These are phyloP conservation scores for Trichoplusia ni DNA, from an alignment of 1,140 invertebrate genomes.

Conservation along the genomic window DNA sequence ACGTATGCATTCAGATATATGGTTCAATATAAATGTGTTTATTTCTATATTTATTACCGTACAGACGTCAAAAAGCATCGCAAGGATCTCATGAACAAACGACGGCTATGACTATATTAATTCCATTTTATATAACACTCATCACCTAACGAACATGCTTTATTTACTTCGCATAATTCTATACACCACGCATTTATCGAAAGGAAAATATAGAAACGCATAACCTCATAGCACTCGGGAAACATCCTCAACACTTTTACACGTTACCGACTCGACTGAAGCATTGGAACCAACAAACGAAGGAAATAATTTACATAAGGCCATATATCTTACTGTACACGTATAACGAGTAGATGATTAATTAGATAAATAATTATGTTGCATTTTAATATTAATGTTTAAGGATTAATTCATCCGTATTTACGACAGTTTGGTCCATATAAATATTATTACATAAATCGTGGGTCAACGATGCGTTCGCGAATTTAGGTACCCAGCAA, in stretches of 20 bases:
- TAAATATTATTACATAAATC: conserved; percentile 77
- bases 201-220: conserved; percentile 27
- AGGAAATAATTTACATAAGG: conserved; percentile 80
- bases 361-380: conserved; percentile 74
- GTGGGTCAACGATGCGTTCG: conserved; percentile 55
- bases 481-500: conserved; percentile 64
- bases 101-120: conserved; percentile 55
- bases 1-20: background rate
- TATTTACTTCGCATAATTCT: conserved; percentile 50
- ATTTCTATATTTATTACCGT: background rate
- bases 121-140: conserved; percentile 67
- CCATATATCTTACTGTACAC: conserved; percentile 79
- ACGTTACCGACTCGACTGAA: conserved; percentile 61
- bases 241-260: conserved; percentile 51
- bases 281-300: conserved; percentile 69
- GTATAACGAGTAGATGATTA: conserved; percentile 78
- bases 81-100: conserved; percentile 33
- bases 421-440: conserved; percentile 80
- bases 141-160: conserved; percentile 66
- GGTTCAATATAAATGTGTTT: background rate
- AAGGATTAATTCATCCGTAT: conserved; percentile 76
- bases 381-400: conserved; percentile 72
- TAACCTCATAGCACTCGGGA: conserved; percentile 26
- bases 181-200: conserved; percentile 57
- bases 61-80: conserved; percentile 25